Conservation (phyloP, 1,140 invertebrate genomes). For the Arion vulgaris region DNA sequence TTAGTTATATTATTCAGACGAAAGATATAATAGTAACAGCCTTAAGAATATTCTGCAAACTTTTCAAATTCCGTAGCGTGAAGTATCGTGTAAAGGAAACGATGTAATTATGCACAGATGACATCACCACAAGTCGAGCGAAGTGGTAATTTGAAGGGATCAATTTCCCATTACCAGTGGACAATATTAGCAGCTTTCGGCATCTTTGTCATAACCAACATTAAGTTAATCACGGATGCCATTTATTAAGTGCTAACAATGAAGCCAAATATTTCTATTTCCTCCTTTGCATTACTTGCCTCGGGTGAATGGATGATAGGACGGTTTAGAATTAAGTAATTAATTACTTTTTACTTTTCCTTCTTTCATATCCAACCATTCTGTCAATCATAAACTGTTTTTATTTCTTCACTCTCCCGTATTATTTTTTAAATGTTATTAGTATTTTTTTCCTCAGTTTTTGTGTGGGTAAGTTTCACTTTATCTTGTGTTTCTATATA, state of each 20-base stretch:
- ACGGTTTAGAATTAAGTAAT: background rate
- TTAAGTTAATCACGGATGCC: background rate
- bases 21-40: background rate
- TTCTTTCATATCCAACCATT: no score
- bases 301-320: background rate
- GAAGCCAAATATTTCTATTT: background rate
- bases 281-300: background rate
- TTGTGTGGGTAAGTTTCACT: background rate
- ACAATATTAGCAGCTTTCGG: background rate
- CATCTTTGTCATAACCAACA: background rate
- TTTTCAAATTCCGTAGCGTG: background rate
- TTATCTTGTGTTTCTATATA: background rate
- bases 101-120: background rate
- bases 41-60: background rate
- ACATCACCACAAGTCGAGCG: background rate
- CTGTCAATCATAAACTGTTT: no score
- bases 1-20: background rate
- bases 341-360: background rate
- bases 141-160: background rate
- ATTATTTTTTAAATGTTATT: background rate
- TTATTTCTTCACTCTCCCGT: background rate
- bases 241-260: background rate
- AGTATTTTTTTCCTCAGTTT: background rate
- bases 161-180: slow-evolving; percentile 2
- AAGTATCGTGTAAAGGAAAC: background rate